phyloP scores from a whole-genome alignment of 2,797 vertebrate species.

The Allobates femoralis region DNA sequence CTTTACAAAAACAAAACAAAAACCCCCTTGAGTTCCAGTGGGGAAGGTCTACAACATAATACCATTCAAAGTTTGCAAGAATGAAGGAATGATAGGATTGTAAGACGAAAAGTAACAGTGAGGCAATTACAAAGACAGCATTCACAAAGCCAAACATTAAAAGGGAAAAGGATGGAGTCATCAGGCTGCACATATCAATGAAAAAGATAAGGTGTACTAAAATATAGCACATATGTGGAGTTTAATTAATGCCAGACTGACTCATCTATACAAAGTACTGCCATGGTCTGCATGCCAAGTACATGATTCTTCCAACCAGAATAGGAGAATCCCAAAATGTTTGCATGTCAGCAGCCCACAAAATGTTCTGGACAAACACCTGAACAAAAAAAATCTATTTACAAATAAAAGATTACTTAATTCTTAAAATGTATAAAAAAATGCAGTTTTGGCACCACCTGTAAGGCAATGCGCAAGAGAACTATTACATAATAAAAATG shows the following conservation, averaged over 20 bases:
- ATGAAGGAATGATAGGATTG: conserved; percentile 49
- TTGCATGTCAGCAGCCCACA: conserved; percentile 66
- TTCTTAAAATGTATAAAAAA: conserved; percentile 73
- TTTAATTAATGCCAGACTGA: conserved; percentile 46
- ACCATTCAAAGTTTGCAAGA: conserved; percentile 1
- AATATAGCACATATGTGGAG: conserved; percentile 44
- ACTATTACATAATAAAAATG: conserved; percentile 68
- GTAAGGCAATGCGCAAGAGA: conserved; percentile 73
- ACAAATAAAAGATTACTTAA: conserved; percentile 72
- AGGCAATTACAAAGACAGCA: conserved; percentile 49
- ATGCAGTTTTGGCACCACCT: conserved; percentile 72
- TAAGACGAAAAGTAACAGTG: conserved; percentile 50
- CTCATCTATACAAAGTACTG: conserved; percentile 61
- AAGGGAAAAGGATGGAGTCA: conserved; percentile 64
- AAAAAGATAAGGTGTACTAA: conserved; percentile 43
- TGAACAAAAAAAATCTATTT: conserved; percentile 69
- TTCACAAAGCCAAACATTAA: conserved; percentile 66
- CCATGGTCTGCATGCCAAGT: conserved; percentile 68
- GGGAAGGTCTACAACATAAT: background rate
- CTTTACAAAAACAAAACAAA: conserved; percentile 1
- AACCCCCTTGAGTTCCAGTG: conserved; percentile 18
- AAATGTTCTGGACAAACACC: conserved; percentile 69
- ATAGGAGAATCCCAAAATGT: conserved; percentile 69
- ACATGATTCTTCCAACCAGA: conserved; percentile 72
- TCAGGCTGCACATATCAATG: conserved; percentile 40